A percentile compares a stretch with the other conserved stretches of the same genome.
Conservation (phyloP, 1,140 invertebrate genomes). For the Heliconius melpomene region DNA sequence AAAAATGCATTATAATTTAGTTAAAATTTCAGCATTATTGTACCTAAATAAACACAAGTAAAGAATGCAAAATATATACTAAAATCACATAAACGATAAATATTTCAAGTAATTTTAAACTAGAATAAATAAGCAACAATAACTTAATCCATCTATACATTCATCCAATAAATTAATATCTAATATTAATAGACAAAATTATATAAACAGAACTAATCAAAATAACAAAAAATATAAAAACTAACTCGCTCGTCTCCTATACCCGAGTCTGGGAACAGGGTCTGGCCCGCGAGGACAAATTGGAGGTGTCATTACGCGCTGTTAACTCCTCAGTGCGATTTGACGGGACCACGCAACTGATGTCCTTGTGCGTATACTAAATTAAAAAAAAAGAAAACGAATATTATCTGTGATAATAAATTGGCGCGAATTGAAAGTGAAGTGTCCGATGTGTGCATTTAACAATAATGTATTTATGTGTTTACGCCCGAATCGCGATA, state of each 20-base stretch:
- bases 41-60: too few relatives aligned
- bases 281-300: conserved; percentile 75
- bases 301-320: conserved; percentile 70
- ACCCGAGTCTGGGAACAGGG: conserved; percentile 58
- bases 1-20: too few relatives aligned
- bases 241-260: conserved; percentile 46
- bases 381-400: conserved; percentile 9
- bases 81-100: not conserved
- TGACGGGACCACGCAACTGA: conserved; percentile 56
- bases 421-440: conserved; percentile 20
- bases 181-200: not conserved
- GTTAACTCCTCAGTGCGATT: conserved; percentile 72
- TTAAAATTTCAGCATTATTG: too few relatives aligned
- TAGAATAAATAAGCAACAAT: too few relatives aligned
- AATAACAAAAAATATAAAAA: not conserved
- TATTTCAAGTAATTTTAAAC: not conserved
- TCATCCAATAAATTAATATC: too few relatives aligned
- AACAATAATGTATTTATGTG: conserved; percentile 14
- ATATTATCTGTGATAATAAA: conserved; percentile 17
- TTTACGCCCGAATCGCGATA: conserved; percentile 4
- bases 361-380: conserved; percentile 26
- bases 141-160: too few relatives aligned
- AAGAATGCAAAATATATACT: too few relatives aligned
- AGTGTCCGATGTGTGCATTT: not conserved
- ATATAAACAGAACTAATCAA: not conserved